Conservation (phyloP, 2,888 invertebrate species). For the Oasisia sp. region DNA sequence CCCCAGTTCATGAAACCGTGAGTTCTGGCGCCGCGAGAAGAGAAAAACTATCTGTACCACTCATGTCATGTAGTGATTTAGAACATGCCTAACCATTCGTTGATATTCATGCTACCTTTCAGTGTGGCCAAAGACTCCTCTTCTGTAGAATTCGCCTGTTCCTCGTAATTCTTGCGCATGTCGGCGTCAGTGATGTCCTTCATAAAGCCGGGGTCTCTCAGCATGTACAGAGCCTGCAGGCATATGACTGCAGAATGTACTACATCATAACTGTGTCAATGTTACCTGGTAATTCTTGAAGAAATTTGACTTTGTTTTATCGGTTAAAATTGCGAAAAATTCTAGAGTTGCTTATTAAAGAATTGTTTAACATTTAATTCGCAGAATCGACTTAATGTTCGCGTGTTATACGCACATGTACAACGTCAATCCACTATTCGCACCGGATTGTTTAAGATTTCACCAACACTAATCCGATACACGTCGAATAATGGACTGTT, state of each 20-base stretch:
- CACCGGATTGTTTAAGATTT: background rate
- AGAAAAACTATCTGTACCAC: background rate
- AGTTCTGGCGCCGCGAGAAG: no score
- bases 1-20: no score
- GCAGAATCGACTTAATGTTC: background rate
- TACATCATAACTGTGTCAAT: background rate
- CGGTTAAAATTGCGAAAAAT: background rate
- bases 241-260: background rate
- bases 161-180: background rate
- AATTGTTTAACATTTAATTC: background rate
- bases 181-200: constrained; percentile 45
- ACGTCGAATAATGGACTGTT: background rate
- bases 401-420: background rate
- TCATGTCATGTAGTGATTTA: background rate
- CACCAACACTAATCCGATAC: background rate
- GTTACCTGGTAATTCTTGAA: background rate
- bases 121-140: background rate
- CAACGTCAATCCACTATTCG: background rate
- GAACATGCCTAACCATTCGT: background rate
- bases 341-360: background rate
- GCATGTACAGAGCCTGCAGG: constrained; percentile 60
- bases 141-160: background rate
- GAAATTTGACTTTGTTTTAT: background rate
- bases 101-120: background rate
- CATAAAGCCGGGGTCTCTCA: constrained; percentile 48